Evolutionary conservation across 2,888 invertebrate genomes (phyloP), one percentile per base, ranked within the genome.

Genomic region (Halocaridina rubra): DNA sequence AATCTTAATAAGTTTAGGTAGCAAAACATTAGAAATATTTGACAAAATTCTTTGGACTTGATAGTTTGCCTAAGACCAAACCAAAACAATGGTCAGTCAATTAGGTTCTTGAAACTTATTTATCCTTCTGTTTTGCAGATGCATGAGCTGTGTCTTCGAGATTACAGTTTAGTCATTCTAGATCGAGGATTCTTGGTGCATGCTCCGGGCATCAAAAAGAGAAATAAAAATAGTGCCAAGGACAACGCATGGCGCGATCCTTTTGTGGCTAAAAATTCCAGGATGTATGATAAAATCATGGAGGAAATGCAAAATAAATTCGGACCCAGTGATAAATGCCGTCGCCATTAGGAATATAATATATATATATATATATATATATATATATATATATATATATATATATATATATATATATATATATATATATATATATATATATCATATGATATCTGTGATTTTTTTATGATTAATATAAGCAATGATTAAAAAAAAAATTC

Each of bases 111-210:
- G n/a, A n/a, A n/a, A n/a, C n/a, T n/a, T n/a, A n/a, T n/a, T n/a
- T n/a, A n/a, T n/a, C n/a, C n/a, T n/a, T n/a, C n/a, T 0, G 1
- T 8, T 22, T 69, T 75, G 22, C 91, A 95, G 95, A 95, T 95
- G 94, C 91, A 94, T 90, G 95, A 95, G 91, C 93, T 95, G 92
- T 95, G 95, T 90, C 93, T 95, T 87, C 92, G 94, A 90, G 93
- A 93, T 89, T 95, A 95, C 90, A 93, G 93, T 72, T 92, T 95
- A 90, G 93, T 95, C 85, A 93, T 95, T 3, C 91, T 95, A 74
- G 95, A 95, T 89, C 94, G 94, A 29, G 95, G 93, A 0, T 95
- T 95, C 90, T 92, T 95, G 67, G 94, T 95, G 32, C 95, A 95
- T 90, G 92, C 93, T 0, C 94, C 94, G 0, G 94, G 94, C 53